Evolutionary conservation across 1,140 invertebrate genomes (phyloP), one percentile per base, ranked within the genome.

Genomic region (Orussus abietinus): DNA sequence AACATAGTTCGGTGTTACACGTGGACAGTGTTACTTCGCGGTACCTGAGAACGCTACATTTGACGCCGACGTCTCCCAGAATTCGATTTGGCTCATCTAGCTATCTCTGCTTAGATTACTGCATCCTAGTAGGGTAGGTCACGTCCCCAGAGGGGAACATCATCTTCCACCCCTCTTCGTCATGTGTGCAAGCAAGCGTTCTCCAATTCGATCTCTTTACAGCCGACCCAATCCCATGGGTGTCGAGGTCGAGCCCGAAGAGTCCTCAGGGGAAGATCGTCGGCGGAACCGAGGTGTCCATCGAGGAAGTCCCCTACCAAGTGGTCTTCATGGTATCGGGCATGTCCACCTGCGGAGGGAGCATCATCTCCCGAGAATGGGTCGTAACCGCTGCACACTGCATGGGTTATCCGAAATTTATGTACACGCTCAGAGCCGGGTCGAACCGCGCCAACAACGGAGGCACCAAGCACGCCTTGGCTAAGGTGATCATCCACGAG

Each of bases 311-410:
- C 44, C 81, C 82, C 0, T 79, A 80, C 55, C 77, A 80, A 62
- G 69, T 80, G 0, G 76, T 74, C 3, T 65, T 80, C 11, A 66
- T 74, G 31, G 65, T 74, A 6, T 62, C 64, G 34, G 66, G 68
- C 11, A 57, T 53, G 0, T 81, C 80, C 48, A 70, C 76, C 34
- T 85, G 82, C 47, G 81, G 80, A 1, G 81, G 77, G 3, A 72
- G 77, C 18, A 75, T 84, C 31, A 69, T 83, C 10, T 70, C 66
- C 20, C 48, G 67, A 29, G 53, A 73, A 6, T 80, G 69, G 51
- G 69, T 82, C 3, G 15, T 83, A 5, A 81, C 80, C 0, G 81
- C 82, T 3, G 81, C 67, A 4, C 82, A 85, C 59, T 84, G 82
- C 47, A 30, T 34, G 3, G 18, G 17, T 2, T 12, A 20, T 2